phyloP scores from a whole-genome alignment of 2,113 vertebrate genomes.

The Illadopsis cleaveri region DNA sequence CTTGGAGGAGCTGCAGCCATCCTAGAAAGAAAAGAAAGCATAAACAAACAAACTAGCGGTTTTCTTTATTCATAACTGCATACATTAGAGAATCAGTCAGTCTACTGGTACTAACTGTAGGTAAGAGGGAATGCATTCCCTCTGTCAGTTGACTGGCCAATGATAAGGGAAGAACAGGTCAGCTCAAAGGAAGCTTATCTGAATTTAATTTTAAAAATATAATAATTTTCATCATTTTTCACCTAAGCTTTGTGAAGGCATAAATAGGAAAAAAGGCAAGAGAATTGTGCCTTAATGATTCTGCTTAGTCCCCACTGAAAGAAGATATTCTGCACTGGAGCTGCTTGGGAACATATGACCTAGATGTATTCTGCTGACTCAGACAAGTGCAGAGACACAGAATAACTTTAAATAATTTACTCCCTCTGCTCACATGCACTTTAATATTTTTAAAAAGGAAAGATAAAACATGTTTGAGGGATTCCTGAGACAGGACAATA shows the following conservation, averaged over 20 bases:
- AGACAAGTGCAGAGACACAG: slow-evolving; percentile 9
- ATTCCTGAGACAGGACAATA: not conserved
- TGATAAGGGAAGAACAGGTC: not conserved
- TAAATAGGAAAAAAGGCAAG: not conserved
- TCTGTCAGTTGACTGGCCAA: not conserved
- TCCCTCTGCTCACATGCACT: not conserved
- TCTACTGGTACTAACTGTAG: not conserved
- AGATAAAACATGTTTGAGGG: not conserved
- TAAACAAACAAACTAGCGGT: not conserved
- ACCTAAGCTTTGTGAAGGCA: not conserved
- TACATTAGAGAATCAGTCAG: not conserved
- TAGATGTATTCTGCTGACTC: slow-evolving; percentile 50
- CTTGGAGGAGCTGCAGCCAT: slow-evolving; percentile 80
- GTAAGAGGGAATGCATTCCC: not conserved
- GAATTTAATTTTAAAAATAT: not conserved
- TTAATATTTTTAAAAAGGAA: not conserved
- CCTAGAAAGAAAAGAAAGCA: slow-evolving; percentile 54
- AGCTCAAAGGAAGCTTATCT: not conserved
- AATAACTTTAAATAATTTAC: slow-evolving; percentile 40
- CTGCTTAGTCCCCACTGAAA: not conserved
- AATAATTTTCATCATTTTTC: not conserved
- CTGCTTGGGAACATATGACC: not conserved
- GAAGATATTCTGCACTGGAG: not conserved
- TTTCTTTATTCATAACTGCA: not conserved
- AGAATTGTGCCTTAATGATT: not conserved